Conservation (phyloP, 2,888 invertebrate species). For the Nemotelus pantherinus region DNA sequence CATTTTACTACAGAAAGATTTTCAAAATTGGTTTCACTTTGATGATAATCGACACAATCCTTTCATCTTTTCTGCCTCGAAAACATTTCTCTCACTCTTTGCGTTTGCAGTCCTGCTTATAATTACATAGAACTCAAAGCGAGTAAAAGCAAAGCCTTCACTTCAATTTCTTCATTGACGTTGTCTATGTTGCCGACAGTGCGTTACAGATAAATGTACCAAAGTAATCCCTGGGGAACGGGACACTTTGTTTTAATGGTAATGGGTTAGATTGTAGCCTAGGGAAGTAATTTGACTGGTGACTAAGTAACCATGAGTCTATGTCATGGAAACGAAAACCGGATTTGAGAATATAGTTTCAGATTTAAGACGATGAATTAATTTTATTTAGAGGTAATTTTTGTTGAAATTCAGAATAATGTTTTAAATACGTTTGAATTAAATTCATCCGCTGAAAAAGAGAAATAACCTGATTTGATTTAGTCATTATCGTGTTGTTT, state of each 20-base stretch:
- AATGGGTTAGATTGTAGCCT: not conserved
- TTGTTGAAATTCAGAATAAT: too few relatives aligned
- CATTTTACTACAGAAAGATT: not conserved
- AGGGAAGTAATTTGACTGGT: not conserved
- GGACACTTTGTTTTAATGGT: not conserved
- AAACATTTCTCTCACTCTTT: not conserved
- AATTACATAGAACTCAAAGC: not conserved
- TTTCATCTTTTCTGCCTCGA: not conserved
- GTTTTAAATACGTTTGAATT: too few relatives aligned
- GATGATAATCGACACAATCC: not conserved
- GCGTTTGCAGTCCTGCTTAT: not conserved
- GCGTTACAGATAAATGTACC: not conserved
- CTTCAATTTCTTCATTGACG: not conserved
- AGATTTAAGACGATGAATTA: too few relatives aligned
- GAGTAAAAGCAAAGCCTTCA: not conserved
- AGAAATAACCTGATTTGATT: too few relatives aligned
- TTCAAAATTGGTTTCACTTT: not conserved
- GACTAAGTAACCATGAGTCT: too few relatives aligned
- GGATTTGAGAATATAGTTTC: too few relatives aligned
- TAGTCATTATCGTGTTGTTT: too few relatives aligned
- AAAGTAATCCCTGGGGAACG: not conserved
- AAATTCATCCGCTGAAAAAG: too few relatives aligned
- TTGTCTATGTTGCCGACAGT: too few relatives aligned
- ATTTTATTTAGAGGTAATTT: too few relatives aligned
- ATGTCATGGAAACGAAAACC: too few relatives aligned